These are phyloP conservation scores for Lycocorax pyrrhopterus DNA, from an alignment of 2,113 vertebrate species.

Conservation along the genomic window DNA sequence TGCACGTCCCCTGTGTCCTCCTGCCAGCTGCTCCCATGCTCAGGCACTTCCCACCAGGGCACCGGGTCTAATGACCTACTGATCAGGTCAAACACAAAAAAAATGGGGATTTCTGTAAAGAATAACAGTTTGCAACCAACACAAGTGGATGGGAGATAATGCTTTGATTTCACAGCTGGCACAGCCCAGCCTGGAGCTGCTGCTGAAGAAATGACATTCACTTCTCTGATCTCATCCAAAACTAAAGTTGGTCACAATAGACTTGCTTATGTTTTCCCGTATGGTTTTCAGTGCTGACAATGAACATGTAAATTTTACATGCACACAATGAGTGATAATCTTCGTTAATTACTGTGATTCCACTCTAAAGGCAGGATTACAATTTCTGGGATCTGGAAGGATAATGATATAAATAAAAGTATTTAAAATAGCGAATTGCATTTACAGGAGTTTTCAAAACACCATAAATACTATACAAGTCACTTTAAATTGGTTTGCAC, in stretches of 20 bases:
- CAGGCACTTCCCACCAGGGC: background rate
- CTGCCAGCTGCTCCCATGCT: fast-evolving
- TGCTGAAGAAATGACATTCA: fast-evolving
- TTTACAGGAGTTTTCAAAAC: background rate
- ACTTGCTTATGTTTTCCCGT: background rate
- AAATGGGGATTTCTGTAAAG: background rate
- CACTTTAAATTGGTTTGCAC: background rate
- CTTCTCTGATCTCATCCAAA: background rate
- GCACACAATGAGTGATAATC: background rate
- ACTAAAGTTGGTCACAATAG: background rate
- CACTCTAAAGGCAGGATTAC: background rate
- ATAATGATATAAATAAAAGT: background rate
- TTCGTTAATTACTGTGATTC: background rate
- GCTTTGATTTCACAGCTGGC: background rate
- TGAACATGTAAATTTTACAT: background rate
- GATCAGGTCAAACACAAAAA: background rate
- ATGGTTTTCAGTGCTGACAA: background rate
- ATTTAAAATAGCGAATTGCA: background rate
- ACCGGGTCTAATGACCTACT: background rate
- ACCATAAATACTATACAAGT: background rate
- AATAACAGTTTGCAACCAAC: background rate
- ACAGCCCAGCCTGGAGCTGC: background rate
- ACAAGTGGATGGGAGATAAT: background rate
- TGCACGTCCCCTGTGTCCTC: fast-evolving
- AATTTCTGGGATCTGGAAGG: background rate